Percentiles rank a stretch among this genome's conserved stretches.
These are phyloP conservation scores for Onychorhynchus coronatus DNA, from an alignment of 2,113 vertebrate species.

Conservation along the genomic window DNA sequence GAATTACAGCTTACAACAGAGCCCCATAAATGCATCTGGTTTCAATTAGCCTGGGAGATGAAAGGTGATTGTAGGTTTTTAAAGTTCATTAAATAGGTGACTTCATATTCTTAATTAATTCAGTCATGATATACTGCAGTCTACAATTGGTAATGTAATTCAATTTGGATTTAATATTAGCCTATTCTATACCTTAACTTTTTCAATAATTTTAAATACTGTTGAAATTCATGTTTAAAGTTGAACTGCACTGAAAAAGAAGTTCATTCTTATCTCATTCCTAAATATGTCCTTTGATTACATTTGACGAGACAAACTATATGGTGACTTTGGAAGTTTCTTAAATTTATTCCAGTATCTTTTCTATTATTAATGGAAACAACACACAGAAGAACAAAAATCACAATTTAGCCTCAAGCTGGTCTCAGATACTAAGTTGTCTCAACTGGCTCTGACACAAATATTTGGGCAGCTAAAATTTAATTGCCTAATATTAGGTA, in stretches of 20 bases:
- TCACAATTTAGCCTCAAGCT: neutral
- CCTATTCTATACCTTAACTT: neutral
- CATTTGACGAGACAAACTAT: neutral
- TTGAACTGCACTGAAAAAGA: neutral
- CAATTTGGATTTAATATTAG: neutral
- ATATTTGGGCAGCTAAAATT: neutral
- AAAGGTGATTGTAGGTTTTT: slow-evolving; percentile 33
- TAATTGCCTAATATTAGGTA: neutral
- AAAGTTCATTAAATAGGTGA: slow-evolving; percentile 32
- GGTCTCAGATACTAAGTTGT: neutral
- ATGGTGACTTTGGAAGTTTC: neutral
- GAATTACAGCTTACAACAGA: slow-evolving; percentile 31
- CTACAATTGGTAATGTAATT: neutral
- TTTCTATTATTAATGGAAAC: neutral
- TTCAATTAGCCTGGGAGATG: slow-evolving; percentile 50
- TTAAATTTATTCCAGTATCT: neutral
- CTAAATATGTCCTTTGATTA: neutral
- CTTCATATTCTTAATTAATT: slow-evolving; percentile 53
- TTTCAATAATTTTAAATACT: neutral
- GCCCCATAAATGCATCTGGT: slow-evolving; percentile 35
- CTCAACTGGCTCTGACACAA: neutral
- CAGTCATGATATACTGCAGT: neutral
- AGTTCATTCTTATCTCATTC: rapidly evolving
- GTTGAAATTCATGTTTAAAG: neutral
- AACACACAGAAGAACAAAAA: neutral